phyloP scores from a whole-genome alignment of 2,888 invertebrate species.

The Cremastinae sp. region DNA sequence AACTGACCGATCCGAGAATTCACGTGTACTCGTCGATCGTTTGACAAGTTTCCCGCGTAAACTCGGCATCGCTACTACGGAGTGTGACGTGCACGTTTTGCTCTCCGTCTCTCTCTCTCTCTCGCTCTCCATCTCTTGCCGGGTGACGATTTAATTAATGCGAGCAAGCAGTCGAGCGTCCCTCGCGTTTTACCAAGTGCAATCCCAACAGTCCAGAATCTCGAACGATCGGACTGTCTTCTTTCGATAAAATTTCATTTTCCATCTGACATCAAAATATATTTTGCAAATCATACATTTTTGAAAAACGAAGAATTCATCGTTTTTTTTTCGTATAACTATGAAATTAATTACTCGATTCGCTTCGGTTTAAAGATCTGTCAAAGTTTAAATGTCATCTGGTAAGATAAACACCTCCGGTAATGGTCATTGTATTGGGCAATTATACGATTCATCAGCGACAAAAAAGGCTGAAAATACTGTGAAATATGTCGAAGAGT shows the following conservation, averaged over 20 bases:
- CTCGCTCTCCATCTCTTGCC: background rate
- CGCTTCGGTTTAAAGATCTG: too few relatives aligned
- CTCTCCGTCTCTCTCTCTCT: constrained; percentile 15
- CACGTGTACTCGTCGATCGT: constrained; percentile 27
- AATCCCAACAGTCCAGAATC: constrained; percentile 34
- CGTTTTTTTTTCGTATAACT: too few relatives aligned
- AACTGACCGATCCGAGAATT: background rate
- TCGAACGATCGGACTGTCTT: constrained; percentile 18
- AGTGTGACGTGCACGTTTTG: constrained; percentile 21
- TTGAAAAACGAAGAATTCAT: too few relatives aligned
- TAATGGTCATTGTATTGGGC: too few relatives aligned
- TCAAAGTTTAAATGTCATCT: too few relatives aligned
- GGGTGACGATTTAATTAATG: constrained; percentile 57
- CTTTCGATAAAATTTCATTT: background rate
- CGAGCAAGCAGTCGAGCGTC: constrained; percentile 41
- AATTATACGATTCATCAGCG: too few relatives aligned
- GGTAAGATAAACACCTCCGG: too few relatives aligned
- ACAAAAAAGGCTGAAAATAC: too few relatives aligned
- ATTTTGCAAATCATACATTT: background rate
- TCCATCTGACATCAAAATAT: background rate
- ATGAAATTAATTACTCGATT: too few relatives aligned
- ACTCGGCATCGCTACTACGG: constrained; percentile 9
- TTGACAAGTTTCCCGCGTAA: constrained; percentile 49
- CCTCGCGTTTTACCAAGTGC: constrained; percentile 43
- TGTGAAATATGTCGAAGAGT: too few relatives aligned